Base-by-base conservation (phyloP, 2,888 invertebrate species). In the Melinopterus prodromus region DNA sequence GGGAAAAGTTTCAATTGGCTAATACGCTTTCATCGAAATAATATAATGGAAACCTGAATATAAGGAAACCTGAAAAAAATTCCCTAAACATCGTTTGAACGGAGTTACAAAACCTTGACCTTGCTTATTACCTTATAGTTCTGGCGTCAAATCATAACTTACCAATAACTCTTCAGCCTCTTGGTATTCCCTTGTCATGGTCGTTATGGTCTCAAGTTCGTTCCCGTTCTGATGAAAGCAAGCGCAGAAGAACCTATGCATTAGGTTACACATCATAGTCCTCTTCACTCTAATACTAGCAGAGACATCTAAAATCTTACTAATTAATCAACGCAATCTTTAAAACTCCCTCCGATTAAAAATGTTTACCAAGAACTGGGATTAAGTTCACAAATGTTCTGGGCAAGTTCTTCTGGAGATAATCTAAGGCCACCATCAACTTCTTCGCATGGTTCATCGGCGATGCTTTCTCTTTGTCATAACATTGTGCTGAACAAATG, bases 401-500 rank as follows among this genome's bases (percentile, higher is more conserved):
- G 0, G 95, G 94, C 84, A 94, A 87, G 83, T 93, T 90, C 6
- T 90, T 88, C 83, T 93, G 92, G 75, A 95, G 88, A 86, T 93
- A 95, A 88, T 95, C 95, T 79, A 95, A 87, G 0, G 94, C 93
- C 76, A 89, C 88, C 84, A 92, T 91, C 77, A 95, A 88, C 85
- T 94, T 93, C 83, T 90, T 87, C 16, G 92, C 92, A 85, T 94
- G 93, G 0, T 92, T 92, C 0, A 89, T 86, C 0, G 94, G 92
- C 0, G 94, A 93, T n/a, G 91, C 90, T 16, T 91, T 90, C 0
- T 91, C 91, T 69, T 90, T 91, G 80, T 92, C 90, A 82, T 90
- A 92, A 85, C 95, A 95, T 80, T 94, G 94, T 0, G 93, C 94
- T 0, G 94, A 94, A 85, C 95, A 95, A 74, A 95, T 90, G 87